Evolutionary conservation across 2,113 vertebrate species (phyloP).

Genomic region (Dipodomys spectabilis): DNA sequence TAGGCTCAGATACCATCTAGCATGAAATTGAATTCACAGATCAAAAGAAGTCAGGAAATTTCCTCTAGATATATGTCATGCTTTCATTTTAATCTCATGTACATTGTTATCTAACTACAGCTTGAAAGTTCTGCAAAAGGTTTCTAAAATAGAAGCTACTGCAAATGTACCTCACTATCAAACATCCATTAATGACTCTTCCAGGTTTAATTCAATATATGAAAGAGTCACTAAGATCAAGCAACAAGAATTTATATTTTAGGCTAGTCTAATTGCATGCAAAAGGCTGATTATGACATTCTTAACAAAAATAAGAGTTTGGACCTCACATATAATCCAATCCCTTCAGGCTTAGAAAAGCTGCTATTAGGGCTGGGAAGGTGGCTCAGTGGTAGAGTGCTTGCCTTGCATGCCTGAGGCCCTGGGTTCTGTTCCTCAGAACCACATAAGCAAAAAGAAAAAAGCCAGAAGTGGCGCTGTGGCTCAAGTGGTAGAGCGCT

Average conservation of each 20-base stretch:
- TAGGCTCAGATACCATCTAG: background rate
- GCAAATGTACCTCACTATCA: constrained; percentile 24
- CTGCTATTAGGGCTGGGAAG: background rate
- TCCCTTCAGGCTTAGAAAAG: constrained; percentile 4
- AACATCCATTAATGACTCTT: constrained; percentile 35
- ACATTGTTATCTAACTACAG: constrained; percentile 43
- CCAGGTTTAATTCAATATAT: constrained; percentile 17
- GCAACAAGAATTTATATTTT: background rate
- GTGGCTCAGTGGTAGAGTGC: no score
- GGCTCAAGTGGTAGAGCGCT: no score
- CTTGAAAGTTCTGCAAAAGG: background rate
- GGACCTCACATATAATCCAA: constrained; percentile 39
- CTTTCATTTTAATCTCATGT: constrained; percentile 49
- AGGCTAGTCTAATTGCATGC: background rate
- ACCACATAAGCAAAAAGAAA: no score
- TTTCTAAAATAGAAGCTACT: constrained; percentile 48
- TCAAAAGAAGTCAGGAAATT: constrained; percentile 25
- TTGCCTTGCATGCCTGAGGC: no score
- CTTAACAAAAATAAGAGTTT: constrained; percentile 46
- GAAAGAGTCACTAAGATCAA: constrained; percentile 31
- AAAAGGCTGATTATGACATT: constrained; percentile 16
- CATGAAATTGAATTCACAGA: background rate
- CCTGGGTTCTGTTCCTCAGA: no score
- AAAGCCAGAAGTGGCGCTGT: no score
- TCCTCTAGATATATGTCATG: background rate